Conservation (phyloP, 2,888 invertebrate genomes). For the Ametastegia equiseti region DNA sequence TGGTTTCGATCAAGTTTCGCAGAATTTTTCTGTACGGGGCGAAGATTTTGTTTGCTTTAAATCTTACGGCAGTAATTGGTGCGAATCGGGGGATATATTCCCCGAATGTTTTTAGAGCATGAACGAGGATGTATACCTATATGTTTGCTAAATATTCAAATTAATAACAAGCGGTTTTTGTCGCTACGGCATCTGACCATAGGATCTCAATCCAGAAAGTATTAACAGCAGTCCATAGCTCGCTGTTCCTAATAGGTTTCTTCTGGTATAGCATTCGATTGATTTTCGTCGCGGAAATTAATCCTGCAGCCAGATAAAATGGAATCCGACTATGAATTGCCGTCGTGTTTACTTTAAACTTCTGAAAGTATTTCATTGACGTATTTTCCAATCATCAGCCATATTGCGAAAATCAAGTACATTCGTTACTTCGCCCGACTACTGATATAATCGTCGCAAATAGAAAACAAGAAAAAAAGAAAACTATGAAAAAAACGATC, state of each 20-base stretch:
- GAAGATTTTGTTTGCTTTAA: not conserved
- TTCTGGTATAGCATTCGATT: not conserved
- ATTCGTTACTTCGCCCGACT: not conserved
- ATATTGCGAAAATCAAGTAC: not conserved
- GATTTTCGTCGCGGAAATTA: not conserved
- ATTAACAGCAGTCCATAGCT: not conserved
- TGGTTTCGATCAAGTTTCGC: not conserved
- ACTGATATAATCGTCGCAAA: not conserved
- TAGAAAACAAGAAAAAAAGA: no score
- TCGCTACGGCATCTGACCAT: not conserved
- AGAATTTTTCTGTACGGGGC: not conserved
- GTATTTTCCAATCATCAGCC: not conserved
- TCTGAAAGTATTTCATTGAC: not conserved
- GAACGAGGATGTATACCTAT: not conserved
- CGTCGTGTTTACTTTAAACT: not conserved
- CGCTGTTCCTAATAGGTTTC: not conserved
- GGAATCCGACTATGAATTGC: not conserved
- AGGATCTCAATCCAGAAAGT: not conserved
- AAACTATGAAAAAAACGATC: not conserved
- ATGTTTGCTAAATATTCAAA: not conserved
- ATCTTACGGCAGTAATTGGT: not conserved
- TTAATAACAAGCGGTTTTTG: not conserved
- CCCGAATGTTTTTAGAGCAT: not conserved
- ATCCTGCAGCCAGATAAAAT: conserved; percentile 2
- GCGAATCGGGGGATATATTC: not conserved